A percentile compares a stretch with the other conserved stretches of the same genome.
Conservation (phyloP, 2,113 vertebrate species). For the Seriola dumerili region DNA sequence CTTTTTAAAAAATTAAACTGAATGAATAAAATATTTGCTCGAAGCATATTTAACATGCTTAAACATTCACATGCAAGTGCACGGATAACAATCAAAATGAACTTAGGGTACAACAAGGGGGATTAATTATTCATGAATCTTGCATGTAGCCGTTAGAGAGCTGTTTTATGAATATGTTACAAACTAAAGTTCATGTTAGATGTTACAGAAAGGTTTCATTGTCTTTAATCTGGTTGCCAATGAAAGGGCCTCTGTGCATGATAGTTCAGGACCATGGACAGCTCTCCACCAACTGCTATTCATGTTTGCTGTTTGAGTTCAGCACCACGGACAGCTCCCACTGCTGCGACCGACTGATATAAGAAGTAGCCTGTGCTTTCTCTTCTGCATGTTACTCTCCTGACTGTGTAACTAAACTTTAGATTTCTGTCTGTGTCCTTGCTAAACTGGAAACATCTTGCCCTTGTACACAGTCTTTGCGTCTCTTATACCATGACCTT, state of each 20-base stretch:
- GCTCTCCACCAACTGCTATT: neutral
- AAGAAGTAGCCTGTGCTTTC: neutral
- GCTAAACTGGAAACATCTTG: neutral
- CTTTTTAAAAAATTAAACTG: conserved; percentile 23
- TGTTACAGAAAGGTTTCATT: neutral
- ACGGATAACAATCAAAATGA: conserved; percentile 22
- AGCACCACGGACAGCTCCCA: conserved; percentile 58
- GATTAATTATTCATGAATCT: conserved; percentile 37
- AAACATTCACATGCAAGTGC: neutral
- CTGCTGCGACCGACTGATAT: neutral
- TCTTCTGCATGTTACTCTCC: neutral
- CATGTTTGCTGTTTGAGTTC: conserved; percentile 19
- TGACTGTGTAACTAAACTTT: neutral
- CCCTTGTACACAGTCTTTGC: neutral
- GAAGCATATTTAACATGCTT: conserved; percentile 32
- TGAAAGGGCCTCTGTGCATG: neutral
- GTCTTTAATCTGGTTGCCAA: neutral
- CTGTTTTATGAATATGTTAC: conserved; percentile 33
- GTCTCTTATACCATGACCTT: neutral
- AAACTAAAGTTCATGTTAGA: conserved; percentile 21
- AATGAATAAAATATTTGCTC: conserved; percentile 38
- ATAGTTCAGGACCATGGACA: conserved; percentile 15
- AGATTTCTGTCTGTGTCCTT: conserved; percentile 1
- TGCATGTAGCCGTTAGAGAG: conserved; percentile 20
- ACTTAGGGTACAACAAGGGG: conserved; percentile 25